Evolutionary conservation across 1,140 invertebrate genomes (phyloP).

Genomic region (Megalonaias nervosa): DNA sequence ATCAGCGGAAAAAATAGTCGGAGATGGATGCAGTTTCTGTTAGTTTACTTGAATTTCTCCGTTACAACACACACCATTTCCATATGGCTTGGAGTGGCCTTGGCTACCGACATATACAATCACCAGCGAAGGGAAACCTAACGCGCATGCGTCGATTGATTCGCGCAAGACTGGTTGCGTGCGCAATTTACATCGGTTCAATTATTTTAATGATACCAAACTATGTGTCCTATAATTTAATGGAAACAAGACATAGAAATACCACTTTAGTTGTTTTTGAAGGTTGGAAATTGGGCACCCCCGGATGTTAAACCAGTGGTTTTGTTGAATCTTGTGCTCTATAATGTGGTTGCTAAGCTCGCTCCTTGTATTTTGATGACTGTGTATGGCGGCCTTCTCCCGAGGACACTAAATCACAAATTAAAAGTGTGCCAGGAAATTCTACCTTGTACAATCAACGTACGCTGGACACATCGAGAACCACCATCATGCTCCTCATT

Average conservation of each 20-base stretch:
- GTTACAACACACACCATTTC: constrained; percentile 91
- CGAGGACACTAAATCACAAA: constrained; percentile 63
- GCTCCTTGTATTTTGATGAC: constrained; percentile 72
- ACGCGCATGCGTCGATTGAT: constrained; percentile 75
- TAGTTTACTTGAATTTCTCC: constrained; percentile 77
- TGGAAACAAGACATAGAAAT: constrained; percentile 7
- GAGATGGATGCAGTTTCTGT: constrained; percentile 57
- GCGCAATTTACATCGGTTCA: constrained; percentile 80
- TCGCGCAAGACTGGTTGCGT: constrained; percentile 81
- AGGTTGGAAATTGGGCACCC: constrained; percentile 42
- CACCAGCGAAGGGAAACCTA: constrained; percentile 77
- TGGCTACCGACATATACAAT: constrained; percentile 88
- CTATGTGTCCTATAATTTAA: constrained; percentile 71
- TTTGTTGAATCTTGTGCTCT: constrained; percentile 61
- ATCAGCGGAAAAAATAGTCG: constrained; percentile 38
- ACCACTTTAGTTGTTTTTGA: constrained; percentile 42
- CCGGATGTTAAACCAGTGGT: constrained; percentile 39
- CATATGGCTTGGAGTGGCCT: constrained; percentile 91
- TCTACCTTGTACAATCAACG: constrained; percentile 12
- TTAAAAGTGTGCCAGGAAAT: constrained; percentile 50
- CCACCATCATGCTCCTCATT: constrained; percentile 91
- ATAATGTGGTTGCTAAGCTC: constrained; percentile 64
- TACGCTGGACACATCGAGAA: constrained; percentile 83
- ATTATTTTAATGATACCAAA: constrained; percentile 84
- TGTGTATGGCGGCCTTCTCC: constrained; percentile 69